Evolutionary conservation across 2,113 vertebrate genomes (phyloP).

Genomic region (Sceloporus undulatus): DNA sequence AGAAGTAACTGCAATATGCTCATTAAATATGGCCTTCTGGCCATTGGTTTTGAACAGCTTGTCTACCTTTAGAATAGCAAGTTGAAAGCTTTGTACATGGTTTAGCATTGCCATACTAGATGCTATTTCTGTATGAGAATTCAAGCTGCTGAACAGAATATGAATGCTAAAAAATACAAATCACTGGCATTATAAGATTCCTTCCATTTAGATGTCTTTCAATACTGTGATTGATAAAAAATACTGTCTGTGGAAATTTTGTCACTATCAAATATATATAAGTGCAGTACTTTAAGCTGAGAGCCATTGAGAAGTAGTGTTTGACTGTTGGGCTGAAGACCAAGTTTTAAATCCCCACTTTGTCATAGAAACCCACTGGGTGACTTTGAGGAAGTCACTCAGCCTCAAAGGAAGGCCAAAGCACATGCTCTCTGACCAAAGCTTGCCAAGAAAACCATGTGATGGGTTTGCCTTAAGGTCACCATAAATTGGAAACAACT

Average conservation of each 20-base stretch:
- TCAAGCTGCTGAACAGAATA: background rate
- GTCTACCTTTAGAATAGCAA: background rate
- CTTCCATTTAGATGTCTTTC: slow-evolving; percentile 40
- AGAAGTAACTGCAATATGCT: background rate
- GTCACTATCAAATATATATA: background rate
- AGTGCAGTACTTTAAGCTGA: no score
- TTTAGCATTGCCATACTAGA: background rate
- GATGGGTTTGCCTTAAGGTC: no score
- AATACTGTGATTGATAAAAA: background rate
- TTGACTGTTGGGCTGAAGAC: no score
- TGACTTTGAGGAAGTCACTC: no score
- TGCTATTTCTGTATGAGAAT: background rate
- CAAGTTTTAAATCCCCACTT: no score
- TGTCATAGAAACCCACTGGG: no score
- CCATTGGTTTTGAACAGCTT: background rate
- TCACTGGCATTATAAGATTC: slow-evolving; percentile 15
- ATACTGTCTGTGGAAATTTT: slow-evolving; percentile 23
- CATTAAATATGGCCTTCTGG: background rate
- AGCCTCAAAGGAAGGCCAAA: no score
- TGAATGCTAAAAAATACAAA: slow-evolving; percentile 9
- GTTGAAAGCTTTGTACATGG: background rate
- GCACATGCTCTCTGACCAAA: no score
- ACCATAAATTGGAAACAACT: no score
- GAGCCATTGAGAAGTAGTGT: no score
- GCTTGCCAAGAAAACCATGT: no score